Evolutionary conservation across 2,797 vertebrate genomes (phyloP).

Genomic region (Hippopotamyrus pictus): DNA sequence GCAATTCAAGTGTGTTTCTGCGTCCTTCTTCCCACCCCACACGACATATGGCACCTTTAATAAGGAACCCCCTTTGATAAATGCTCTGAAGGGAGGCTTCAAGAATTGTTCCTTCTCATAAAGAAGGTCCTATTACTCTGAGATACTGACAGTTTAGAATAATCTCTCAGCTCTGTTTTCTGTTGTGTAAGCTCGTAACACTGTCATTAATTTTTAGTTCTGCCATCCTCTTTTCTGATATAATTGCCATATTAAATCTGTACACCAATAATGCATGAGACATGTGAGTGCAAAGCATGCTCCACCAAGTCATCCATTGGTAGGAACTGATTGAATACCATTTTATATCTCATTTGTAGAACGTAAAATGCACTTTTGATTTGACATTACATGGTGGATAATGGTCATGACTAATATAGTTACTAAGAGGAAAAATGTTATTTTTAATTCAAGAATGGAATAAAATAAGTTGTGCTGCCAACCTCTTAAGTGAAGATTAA

Average conservation of each 20-base stretch:
- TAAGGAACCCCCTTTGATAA: background rate
- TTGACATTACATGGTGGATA: slow-evolving; percentile 16
- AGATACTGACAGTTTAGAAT: background rate
- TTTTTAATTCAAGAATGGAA: background rate
- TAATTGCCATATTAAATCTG: slow-evolving; percentile 28
- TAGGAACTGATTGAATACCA: slow-evolving; percentile 15
- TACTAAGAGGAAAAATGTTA: background rate
- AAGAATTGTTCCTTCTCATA: background rate
- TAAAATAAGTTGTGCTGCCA: background rate
- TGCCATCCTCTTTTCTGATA: background rate
- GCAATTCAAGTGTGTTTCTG: background rate
- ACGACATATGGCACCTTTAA: background rate
- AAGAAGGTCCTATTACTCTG: background rate
- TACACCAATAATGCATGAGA: background rate
- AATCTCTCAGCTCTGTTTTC: background rate
- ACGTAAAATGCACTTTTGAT: slow-evolving; percentile 14
- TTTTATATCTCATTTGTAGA: slow-evolving; percentile 21
- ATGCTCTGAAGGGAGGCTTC: background rate
- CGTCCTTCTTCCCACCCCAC: background rate
- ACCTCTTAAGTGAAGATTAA: too few relatives aligned
- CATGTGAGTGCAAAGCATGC: slow-evolving; percentile 7
- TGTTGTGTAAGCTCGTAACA: background rate
- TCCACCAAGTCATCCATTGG: background rate
- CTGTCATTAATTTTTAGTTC: background rate
- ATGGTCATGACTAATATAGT: background rate